Conservation (phyloP, 2,113 vertebrate genomes). For the Condylura cristata region DNA sequence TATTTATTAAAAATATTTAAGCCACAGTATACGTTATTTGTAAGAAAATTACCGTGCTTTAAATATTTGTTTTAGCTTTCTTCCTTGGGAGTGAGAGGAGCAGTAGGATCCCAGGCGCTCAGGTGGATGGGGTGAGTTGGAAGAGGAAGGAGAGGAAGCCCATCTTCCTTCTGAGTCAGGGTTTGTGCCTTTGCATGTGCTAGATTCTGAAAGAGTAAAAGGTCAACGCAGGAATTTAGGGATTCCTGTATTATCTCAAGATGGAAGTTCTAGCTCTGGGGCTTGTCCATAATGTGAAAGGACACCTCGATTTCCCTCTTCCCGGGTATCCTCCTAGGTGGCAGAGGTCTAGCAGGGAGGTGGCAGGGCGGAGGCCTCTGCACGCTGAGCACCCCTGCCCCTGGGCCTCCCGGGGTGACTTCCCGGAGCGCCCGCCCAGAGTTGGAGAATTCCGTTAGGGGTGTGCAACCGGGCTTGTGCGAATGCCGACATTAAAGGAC, state of each 20-base stretch:
- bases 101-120: not conserved
- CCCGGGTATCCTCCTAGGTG: not conserved
- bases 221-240: not conserved
- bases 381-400: not conserved
- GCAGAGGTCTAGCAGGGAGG: not conserved
- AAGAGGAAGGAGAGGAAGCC: not conserved
- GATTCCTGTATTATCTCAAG: not conserved
- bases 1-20: not conserved
- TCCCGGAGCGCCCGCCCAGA: not conserved
- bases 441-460: not conserved
- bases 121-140: accelerated
- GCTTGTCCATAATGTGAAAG: not conserved
- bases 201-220: not conserved
- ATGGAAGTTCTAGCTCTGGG: not conserved
- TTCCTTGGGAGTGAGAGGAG: not conserved
- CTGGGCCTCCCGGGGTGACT: not conserved
- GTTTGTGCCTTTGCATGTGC: not conserved
- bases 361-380: not conserved
- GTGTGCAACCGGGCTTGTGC: not conserved
- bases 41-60: not conserved
- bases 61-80: not conserved
- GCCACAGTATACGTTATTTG: not conserved
- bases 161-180: not conserved
- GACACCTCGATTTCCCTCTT: not conserved
- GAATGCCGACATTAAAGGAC: not conserved